These are phyloP conservation scores for Drosophila kikkawai DNA, from an alignment of 1,140 invertebrate species.

Conservation along the genomic window DNA sequence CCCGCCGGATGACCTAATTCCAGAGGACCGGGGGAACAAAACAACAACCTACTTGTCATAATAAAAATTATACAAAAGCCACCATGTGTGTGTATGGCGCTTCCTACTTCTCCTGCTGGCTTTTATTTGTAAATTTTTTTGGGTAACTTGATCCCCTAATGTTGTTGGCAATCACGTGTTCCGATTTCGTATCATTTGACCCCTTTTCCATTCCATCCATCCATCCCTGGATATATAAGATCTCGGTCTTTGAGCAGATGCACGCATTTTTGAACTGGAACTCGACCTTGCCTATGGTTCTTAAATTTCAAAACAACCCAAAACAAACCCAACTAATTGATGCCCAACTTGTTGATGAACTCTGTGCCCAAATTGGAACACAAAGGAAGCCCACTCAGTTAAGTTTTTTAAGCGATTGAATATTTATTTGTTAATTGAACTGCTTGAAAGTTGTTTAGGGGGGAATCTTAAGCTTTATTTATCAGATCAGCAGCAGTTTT, in stretches of 20 bases:
- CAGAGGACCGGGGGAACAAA: constrained; percentile 29
- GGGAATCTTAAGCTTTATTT: constrained; percentile 21
- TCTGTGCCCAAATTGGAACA: constrained; percentile 56
- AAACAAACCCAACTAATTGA: constrained; percentile 68
- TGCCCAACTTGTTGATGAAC: constrained; percentile 66
- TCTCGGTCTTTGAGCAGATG: constrained; percentile 25
- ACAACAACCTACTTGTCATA: constrained; percentile 45
- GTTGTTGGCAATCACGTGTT: constrained; percentile 69
- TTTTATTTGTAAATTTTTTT: constrained; percentile 23
- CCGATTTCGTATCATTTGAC: constrained; percentile 73
- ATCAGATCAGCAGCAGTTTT: constrained; percentile 14
- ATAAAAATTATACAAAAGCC: constrained; percentile 42
- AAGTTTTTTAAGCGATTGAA: constrained; percentile 51
- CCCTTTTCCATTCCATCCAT: constrained; percentile 50
- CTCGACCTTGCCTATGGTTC: constrained; percentile 70
- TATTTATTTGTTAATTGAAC: constrained; percentile 49
- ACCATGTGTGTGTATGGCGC: constrained; percentile 27
- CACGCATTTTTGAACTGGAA: constrained; percentile 46
- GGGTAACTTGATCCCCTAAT: constrained; percentile 73
- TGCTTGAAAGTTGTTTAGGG: constrained; percentile 10
- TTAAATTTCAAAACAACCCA: constrained; percentile 72
- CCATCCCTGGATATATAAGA: constrained; percentile 31
- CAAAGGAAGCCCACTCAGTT: constrained; percentile 29
- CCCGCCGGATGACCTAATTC: constrained; percentile 61
- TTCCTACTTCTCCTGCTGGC: constrained; percentile 17